These are phyloP conservation scores for Ecliptopera silaceata DNA, from an alignment of 2,888 invertebrate genomes.

Conservation along the genomic window DNA sequence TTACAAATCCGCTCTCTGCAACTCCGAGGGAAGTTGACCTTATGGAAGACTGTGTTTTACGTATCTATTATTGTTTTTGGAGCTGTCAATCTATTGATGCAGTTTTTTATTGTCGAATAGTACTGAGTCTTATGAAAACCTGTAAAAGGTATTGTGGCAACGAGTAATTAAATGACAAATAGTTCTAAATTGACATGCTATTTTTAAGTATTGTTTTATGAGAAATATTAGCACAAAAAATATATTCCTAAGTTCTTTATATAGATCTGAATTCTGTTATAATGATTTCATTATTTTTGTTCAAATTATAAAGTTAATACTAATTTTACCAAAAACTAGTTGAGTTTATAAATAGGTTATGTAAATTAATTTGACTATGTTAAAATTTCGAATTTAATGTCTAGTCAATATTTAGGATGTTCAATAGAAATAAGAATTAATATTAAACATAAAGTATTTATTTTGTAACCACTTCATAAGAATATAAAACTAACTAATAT, in stretches of 20 bases:
- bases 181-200: no score
- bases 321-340: background rate
- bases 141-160: no score
- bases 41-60: slow-evolving; percentile 83
- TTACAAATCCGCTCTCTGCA: slow-evolving; percentile 88
- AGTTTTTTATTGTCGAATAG: slow-evolving; percentile 87
- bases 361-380: slow-evolving; percentile 2
- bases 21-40: slow-evolving; percentile 83
- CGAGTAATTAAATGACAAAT: no score
- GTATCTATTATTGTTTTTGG: slow-evolving; percentile 87
- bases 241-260: no score
- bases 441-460: slow-evolving; percentile 15
- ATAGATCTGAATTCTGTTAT: no score
- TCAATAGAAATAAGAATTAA: slow-evolving; percentile 24
- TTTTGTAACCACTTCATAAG: slow-evolving; percentile 22
- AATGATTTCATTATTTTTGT: no score
- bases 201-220: no score
- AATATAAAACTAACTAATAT: slow-evolving; percentile 13
- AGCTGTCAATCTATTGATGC: slow-evolving; percentile 88
- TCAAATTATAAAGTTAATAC: no score
- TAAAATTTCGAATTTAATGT: slow-evolving; percentile 22
- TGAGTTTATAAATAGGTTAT: background rate
- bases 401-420: slow-evolving; percentile 45
- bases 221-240: no score
- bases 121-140: no score